These are phyloP conservation scores for Ursus arctos DNA, from an alignment of 2,113 vertebrate genomes.

Conservation along the genomic window DNA sequence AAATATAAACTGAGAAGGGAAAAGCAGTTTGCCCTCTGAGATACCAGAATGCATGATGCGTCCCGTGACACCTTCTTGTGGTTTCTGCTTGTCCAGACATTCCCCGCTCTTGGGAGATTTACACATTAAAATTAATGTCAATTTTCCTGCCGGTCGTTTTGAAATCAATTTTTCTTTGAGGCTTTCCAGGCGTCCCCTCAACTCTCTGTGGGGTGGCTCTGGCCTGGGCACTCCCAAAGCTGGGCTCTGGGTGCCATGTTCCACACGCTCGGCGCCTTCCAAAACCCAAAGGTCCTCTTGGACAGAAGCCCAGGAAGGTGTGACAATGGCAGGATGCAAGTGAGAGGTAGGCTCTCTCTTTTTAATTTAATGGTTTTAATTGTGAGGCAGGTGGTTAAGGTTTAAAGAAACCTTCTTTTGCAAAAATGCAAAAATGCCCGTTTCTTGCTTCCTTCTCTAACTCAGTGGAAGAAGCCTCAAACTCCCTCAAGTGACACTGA, in stretches of 20 bases:
- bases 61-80: rapidly evolving
- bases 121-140: rapidly evolving
- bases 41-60: background rate
- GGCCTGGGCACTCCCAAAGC: background rate
- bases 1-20: background rate
- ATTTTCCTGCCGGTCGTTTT: background rate
- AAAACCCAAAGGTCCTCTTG: background rate
- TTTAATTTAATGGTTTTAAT: background rate
- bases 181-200: background rate
- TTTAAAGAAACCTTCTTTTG: background rate
- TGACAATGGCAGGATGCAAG: background rate
- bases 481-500: background rate
- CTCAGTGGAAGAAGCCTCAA: background rate
- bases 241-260: rapidly evolving
- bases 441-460: background rate
- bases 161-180: background rate
- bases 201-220: background rate
- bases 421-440: background rate
- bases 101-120: rapidly evolving
- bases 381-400: background rate
- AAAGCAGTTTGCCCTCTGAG: background rate
- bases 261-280: rapidly evolving
- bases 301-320: background rate
- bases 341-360: background rate
- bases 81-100: rapidly evolving